These are phyloP conservation scores for Aeoliscus strigatus DNA, from an alignment of 2,797 vertebrate genomes.

Conservation along the genomic window DNA sequence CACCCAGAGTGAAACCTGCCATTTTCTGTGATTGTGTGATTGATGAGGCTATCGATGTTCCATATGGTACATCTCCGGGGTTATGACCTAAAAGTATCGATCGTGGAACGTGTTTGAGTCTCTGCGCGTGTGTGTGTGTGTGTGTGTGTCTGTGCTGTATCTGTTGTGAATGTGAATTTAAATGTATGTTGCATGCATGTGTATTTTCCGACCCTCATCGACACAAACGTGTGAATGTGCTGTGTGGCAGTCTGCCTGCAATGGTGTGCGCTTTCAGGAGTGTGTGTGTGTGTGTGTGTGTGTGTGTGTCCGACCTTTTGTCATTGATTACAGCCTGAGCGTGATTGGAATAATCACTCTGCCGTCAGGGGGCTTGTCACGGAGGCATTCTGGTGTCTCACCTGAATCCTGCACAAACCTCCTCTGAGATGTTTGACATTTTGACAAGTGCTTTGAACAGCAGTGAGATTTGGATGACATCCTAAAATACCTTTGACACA, in stretches of 20 bases:
- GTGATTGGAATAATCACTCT: conserved; percentile 58
- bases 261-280: conserved; percentile 15
- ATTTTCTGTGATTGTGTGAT: conserved; percentile 55
- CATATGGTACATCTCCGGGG: conserved; percentile 52
- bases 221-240: not conserved
- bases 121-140: conserved; percentile 2
- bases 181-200: too few species aligned
- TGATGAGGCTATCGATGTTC: conserved; percentile 63
- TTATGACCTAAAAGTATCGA: conserved; percentile 46
- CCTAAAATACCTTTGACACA: conserved; percentile 15
- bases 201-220: too few species aligned
- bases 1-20: conserved; percentile 33
- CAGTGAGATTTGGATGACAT: conserved; percentile 23
- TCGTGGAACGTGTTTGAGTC: conserved; percentile 11
- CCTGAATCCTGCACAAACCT: conserved; percentile 34
- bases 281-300: conserved; percentile 3
- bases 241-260: not conserved
- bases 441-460: conserved; percentile 27
- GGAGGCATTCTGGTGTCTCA: conserved; percentile 14
- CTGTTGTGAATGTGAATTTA: conserved; percentile 17
- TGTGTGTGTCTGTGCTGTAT: conserved; percentile 3
- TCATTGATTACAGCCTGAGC: conserved; percentile 53
- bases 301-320: conserved; percentile 53
- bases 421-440: conserved; percentile 33
- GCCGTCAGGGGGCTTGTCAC: conserved; percentile 24